Base-by-base conservation (phyloP, 2,113 vertebrate species). In the Lucifuga dentata region DNA sequence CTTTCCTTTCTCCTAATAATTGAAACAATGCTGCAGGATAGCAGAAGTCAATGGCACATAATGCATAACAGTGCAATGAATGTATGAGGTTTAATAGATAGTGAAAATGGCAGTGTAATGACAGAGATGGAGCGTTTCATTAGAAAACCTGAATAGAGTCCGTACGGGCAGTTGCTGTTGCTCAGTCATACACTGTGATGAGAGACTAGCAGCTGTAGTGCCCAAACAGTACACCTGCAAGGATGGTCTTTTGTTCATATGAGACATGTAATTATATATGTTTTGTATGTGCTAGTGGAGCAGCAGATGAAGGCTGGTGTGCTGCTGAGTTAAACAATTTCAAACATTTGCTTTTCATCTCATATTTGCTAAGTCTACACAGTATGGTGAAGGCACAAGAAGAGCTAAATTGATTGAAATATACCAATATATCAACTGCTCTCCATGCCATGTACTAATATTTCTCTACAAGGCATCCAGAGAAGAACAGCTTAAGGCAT, bases 111-210 rank as follows among this genome's bases (percentile, higher is more conserved):
- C 55, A 50, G 73, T 39, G 36, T 73, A 65, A 84, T 75, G 88
- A 83, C 86, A 87, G 83, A 91, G 88, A 89, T 70, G 64, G 80
- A 89, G 74, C 79, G 72, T 90, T 88, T 87, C 89, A 88, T 90
- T 90, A 86, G 67, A 73, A 57, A 46, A 61, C 46, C 73, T 49
- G 57, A 78, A 32, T 68, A 8, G 46, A 75, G 74, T 40, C 75
- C 67, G 49, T 53, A 66, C 50, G 71, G 76, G 70, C 81, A 74
- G 74, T 29, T 76, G 59, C 79, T 70, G 59, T 43, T 59, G 43
- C 62, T 63, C 55, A 39, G 43, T 60, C 43, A 69, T 46, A 56
- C 68, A 56, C 57, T 10, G 55, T 49, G 59, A 80, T 84, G 73
- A 78, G 78, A 75, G 71, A 70, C 51, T 40, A 63, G 52, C 64